Percentiles rank a stretch among this genome's conserved stretches.
phyloP scores from a whole-genome alignment of 2,113 vertebrate species.

The Ictalurus furcatus region DNA sequence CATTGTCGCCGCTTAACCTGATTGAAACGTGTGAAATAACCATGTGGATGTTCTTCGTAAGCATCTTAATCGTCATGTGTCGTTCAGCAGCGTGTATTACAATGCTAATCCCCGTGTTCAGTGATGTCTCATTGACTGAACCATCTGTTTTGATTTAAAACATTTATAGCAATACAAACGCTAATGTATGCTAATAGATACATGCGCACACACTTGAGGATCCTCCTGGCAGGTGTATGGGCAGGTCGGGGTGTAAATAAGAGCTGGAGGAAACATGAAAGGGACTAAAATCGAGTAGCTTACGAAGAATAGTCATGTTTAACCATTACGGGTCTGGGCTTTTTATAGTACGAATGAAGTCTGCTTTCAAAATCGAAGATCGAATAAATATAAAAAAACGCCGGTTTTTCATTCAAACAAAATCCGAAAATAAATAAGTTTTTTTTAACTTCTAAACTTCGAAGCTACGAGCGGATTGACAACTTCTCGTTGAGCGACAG shows the following conservation, averaged over 20 bases:
- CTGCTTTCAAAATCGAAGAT: no score
- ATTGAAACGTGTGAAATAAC: neutral
- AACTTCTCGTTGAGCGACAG: no score
- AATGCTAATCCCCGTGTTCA: neutral
- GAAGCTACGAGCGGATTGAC: no score
- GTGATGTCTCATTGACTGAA: neutral
- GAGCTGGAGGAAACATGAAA: neutral
- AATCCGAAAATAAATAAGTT: no score
- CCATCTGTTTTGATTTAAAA: neutral
- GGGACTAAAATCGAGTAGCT: neutral
- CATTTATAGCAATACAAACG: neutral
- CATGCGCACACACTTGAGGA: neutral
- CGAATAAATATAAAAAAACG: no score
- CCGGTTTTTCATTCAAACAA: no score
- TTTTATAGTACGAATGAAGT: no score
- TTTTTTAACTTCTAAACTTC: no score
- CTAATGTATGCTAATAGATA: neutral
- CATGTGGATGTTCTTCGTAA: neutral
- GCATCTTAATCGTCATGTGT: neutral
- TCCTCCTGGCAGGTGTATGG: neutral
- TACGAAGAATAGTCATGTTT: neutral
- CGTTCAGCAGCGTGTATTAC: neutral
- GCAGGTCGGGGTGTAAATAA: neutral
- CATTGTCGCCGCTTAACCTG: neutral
- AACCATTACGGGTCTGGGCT: neutral